Percentiles rank a stretch among this genome's conserved stretches.
phyloP scores from a whole-genome alignment of 2,113 vertebrate genomes.

The Tetrao urogallus region DNA sequence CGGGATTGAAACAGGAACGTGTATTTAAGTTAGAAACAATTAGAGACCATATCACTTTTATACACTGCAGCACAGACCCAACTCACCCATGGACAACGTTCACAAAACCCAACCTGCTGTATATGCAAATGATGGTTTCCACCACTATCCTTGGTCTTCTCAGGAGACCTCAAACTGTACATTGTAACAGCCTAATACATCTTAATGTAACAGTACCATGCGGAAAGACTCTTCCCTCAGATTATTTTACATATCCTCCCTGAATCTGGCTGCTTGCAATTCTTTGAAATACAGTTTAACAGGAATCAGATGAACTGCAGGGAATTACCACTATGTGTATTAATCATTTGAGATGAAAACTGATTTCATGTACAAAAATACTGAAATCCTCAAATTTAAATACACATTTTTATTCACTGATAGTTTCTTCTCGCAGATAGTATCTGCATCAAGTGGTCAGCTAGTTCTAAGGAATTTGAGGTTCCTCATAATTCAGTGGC shows the following conservation, averaged over 20 bases:
- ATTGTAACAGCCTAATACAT: background rate
- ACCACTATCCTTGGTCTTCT: background rate
- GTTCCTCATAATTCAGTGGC: background rate
- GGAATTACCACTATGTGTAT: background rate
- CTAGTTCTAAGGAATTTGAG: background rate
- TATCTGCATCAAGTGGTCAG: background rate
- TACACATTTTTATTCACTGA: background rate
- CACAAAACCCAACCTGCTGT: background rate
- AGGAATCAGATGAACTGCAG: background rate
- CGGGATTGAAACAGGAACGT: background rate
- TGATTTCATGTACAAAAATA: background rate
- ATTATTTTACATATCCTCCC: background rate
- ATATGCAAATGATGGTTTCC: background rate
- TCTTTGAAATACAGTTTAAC: background rate
- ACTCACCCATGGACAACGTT: background rate
- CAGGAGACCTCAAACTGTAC: background rate
- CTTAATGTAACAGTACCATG: background rate
- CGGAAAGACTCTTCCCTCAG: background rate
- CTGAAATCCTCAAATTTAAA: background rate
- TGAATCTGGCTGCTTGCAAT: background rate
- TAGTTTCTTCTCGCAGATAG: background rate
- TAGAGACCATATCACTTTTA: background rate
- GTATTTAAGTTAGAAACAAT: background rate
- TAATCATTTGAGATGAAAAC: background rate
- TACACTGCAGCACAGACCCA: background rate